Percentiles rank a stretch among this genome's conserved stretches.
phyloP scores from a whole-genome alignment of 2,113 vertebrate species.

The Pongo abelii region DNA sequence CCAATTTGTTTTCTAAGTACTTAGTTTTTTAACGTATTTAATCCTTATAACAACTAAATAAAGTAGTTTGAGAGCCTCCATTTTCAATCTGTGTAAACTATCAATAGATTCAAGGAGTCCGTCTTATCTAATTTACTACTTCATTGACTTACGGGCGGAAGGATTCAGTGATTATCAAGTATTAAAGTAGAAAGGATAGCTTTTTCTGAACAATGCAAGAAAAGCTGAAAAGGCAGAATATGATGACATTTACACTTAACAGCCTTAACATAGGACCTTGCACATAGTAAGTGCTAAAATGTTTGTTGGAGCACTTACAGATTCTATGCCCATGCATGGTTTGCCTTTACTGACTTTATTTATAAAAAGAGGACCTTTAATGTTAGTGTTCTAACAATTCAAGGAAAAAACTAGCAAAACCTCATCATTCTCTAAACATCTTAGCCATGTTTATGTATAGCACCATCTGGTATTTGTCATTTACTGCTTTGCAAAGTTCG shows the following conservation, averaged over 20 bases:
- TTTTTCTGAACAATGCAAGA: background rate
- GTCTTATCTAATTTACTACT: background rate
- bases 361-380: background rate
- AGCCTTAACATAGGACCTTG: background rate
- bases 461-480: slow-evolving; percentile 48
- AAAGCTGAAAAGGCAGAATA: background rate
- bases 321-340: background rate
- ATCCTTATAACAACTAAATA: background rate
- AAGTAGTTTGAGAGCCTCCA: background rate
- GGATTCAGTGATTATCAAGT: background rate
- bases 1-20: background rate
- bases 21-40: background rate
- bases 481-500: background rate
- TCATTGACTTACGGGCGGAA: background rate
- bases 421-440: background rate
- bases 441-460: background rate
- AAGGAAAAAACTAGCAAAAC: background rate
- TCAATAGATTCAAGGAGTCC: background rate
- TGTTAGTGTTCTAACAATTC: background rate
- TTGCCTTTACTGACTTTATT: slow-evolving; percentile 33
- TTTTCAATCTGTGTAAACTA: slow-evolving; percentile 12
- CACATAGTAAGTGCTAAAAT: background rate
- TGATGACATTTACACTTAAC: background rate
- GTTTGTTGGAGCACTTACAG: background rate
- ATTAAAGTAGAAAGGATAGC: background rate